Base-by-base conservation (phyloP, 2,888 invertebrate species). In the Caenorhabditis becei region DNA sequence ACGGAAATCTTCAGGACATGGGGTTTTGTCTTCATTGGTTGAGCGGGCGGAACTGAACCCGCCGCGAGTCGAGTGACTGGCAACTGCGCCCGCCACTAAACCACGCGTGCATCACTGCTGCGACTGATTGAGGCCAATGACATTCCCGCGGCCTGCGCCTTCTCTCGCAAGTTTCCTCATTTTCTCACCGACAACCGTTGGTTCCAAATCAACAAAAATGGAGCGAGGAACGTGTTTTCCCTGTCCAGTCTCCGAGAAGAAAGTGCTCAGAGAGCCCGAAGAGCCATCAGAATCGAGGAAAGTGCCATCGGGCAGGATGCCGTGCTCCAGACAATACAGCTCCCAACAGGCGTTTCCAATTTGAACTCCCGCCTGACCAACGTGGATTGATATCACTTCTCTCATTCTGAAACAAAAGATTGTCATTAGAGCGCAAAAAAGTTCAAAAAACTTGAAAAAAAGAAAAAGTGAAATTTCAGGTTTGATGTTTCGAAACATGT, bases 251-350 rank as follows among this genome's bases (percentile, higher is more conserved):
- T 97, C 97, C 83, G 92, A 92, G 91, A 93, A 93, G 90, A 93
- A 93, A 23, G 93, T 97, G 93, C 96, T 96, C 94, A 96, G 97
- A 79, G 95, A 95, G 93, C 97, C 96, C 65, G 56, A 41, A 51
- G 49, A 63, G 2, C 91, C 47, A 23, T 66, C 59, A 7, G 2
- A 3, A 23, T 72, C 56, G 5, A 88, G 78, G 75, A 87, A 83
- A 35, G 77, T 75, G 11, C 91, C 91, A 86, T 92, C 92, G 24
- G 93, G 93, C 87, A 92, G 92, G 85, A 93, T 93, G 18, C 82
- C 93, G 89, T 93, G 93, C 87, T 93, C 93, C 87, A 93, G 89
- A 85, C 93, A 93, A 90, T 93, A 93, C 78, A 93, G 90, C 87
- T 93, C 93, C 93, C 93, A 93, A 89, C 93, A 93, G 78, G 93